Evolutionary conservation across 2,797 vertebrate species (phyloP).

Genomic region (Chelonia mydas): DNA sequence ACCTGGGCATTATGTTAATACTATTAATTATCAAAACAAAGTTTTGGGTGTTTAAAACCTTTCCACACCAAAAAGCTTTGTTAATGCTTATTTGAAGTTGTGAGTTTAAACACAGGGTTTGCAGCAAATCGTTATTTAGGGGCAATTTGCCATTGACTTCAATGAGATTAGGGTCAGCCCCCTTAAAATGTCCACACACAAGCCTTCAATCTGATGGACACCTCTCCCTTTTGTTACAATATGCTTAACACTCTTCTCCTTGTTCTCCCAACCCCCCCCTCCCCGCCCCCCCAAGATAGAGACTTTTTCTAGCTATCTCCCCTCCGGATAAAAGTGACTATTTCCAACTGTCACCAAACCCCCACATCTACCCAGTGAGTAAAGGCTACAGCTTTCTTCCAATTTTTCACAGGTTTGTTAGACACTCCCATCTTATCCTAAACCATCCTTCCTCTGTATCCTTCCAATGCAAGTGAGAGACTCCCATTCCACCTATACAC

Average conservation of each 20-base stretch:
- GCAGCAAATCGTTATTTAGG: neutral
- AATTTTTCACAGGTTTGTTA: neutral
- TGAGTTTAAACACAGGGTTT: neutral
- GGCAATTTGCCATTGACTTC: neutral
- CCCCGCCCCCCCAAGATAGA: neutral
- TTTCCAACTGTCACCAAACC: neutral
- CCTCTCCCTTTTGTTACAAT: neutral
- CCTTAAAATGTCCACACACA: neutral
- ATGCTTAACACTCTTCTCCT: neutral
- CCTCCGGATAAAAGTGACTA: neutral
- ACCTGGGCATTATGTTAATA: neutral
- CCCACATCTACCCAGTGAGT: neutral
- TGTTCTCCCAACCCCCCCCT: neutral
- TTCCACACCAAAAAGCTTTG: neutral
- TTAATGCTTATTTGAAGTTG: neutral
- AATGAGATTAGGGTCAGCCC: neutral
- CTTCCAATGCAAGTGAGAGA: neutral
- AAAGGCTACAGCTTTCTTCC: neutral
- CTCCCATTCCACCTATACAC: neutral
- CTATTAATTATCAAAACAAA: conserved; percentile 29
- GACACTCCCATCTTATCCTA: neutral
- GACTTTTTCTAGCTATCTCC: neutral
- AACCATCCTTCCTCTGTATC: neutral
- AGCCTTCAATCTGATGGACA: neutral
- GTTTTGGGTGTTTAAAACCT: neutral